Percentiles rank a stretch among this genome's conserved stretches.
phyloP scores from a whole-genome alignment of 2,797 vertebrate species.

The Eleutherodactylus coqui region DNA sequence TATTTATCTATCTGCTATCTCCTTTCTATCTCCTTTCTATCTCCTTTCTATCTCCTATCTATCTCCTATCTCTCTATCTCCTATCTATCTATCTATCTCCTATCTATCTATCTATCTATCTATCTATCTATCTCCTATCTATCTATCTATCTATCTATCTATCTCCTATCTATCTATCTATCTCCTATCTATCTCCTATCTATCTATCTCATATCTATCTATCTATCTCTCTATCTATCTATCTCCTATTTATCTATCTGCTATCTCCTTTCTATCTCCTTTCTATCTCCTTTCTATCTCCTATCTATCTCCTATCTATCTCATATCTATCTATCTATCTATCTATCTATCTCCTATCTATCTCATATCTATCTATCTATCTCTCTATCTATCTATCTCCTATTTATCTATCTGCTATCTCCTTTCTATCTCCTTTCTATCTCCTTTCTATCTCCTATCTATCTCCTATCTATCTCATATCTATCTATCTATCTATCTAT shows the following conservation, averaged over 20 bases:
- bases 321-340: too few relatives aligned
- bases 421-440: conserved; percentile 28
- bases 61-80: too few relatives aligned
- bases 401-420: conserved; percentile 20
- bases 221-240: conserved; percentile 11
- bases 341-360: too few relatives aligned
- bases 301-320: too few relatives aligned
- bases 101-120: background rate
- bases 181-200: conserved; percentile 5
- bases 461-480: background rate
- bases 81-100: too few relatives aligned
- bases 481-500: background rate
- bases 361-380: too few relatives aligned
- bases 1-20: too few relatives aligned
- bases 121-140: too few relatives aligned
- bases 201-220: background rate
- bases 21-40: too few relatives aligned
- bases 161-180: conserved; percentile 18
- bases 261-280: background rate
- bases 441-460: conserved; percentile 22
- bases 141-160: conserved; percentile 19
- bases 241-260: too few relatives aligned
- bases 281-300: conserved; percentile 3
- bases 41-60: too few relatives aligned
- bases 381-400: background rate